These are phyloP conservation scores for Papilio polyxenes DNA, from an alignment of 1,140 invertebrate species.

Conservation along the genomic window DNA sequence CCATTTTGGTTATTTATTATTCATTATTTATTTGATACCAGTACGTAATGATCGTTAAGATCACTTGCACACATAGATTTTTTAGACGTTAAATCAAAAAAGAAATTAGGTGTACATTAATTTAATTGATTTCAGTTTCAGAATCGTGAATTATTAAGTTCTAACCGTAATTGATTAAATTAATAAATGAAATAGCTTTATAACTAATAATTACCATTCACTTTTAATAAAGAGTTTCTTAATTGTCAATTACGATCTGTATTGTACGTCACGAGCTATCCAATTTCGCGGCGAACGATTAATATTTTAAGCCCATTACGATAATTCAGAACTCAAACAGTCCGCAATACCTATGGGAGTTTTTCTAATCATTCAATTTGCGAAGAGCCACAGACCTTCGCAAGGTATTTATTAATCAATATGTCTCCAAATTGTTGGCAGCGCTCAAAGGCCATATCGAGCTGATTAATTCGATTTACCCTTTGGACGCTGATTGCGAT, in stretches of 20 bases:
- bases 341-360: constrained; percentile 37
- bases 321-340: constrained; percentile 40
- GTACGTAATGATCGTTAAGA: not conserved
- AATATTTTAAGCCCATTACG: constrained; percentile 38
- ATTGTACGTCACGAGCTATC: constrained; percentile 33
- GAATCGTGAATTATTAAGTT: not conserved
- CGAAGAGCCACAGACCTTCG: constrained; percentile 37
- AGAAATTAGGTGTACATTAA: too few relatives aligned
- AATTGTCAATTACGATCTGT: constrained; percentile 30
- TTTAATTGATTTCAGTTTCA: too few relatives aligned
- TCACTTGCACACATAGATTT: too few relatives aligned
- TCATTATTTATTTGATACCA: not conserved
- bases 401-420: constrained; percentile 62
- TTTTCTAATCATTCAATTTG: constrained; percentile 47
- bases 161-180: not conserved
- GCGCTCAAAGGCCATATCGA: constrained; percentile 66
- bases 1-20: not conserved
- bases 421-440: constrained; percentile 58
- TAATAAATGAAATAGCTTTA: not conserved
- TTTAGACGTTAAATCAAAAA: too few relatives aligned
- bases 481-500: constrained; percentile 68
- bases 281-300: constrained; percentile 32
- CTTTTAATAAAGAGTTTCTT: constrained; percentile 11
- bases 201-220: constrained; percentile 1
- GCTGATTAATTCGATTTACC: constrained; percentile 69